A percentile compares a stretch with the other conserved stretches of the same genome.
Evolutionary conservation across 2,113 vertebrate species (phyloP).

Genomic region (Tapirus terrestris): DNA sequence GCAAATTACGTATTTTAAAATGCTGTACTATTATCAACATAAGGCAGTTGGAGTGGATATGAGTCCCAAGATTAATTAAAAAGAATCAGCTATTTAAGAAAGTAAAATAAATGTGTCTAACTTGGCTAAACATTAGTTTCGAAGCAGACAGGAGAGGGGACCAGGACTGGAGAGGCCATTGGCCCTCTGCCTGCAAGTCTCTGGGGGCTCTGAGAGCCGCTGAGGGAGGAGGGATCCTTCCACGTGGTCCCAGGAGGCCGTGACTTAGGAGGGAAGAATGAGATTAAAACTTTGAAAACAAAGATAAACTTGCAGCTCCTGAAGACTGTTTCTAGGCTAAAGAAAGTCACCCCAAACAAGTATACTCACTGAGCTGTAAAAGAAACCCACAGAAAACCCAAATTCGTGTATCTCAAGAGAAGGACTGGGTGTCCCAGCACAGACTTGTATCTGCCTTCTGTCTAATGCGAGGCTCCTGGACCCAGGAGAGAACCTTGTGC

Average conservation of each 20-base stretch:
- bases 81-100: constrained; percentile 47
- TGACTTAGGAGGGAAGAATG: not conserved
- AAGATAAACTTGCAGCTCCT: not conserved
- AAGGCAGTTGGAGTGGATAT: constrained; percentile 30
- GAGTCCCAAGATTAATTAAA: constrained; percentile 57
- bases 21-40: constrained; percentile 49
- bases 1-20: constrained; percentile 64
- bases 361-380: not conserved
- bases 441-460: not conserved
- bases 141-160: not conserved
- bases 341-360: not conserved
- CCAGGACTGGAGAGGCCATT: not conserved
- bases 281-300: not conserved
- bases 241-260: not conserved
- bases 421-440: not conserved
- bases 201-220: not conserved
- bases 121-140: constrained; percentile 8
- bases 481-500: too few species aligned
- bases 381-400: not conserved
- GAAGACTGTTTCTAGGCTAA: not conserved
- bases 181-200: not conserved
- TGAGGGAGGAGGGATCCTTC: not conserved
- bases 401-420: fast-evolving
- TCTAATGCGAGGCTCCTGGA: not conserved
- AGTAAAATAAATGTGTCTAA: constrained; percentile 35